Conservation (phyloP, 2,888 invertebrate genomes). For the Mycogona germanica region DNA sequence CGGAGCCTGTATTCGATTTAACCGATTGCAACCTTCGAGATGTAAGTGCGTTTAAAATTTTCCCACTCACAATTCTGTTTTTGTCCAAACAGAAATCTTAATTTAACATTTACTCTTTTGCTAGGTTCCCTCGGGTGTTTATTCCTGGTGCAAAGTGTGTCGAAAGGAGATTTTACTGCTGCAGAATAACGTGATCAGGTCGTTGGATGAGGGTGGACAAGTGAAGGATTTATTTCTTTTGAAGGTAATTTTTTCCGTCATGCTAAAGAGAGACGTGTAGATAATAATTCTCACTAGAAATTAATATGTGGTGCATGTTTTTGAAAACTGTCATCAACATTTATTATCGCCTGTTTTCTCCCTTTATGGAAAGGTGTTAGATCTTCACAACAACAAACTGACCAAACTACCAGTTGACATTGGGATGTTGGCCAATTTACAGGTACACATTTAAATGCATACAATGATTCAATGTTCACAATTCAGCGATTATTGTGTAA, state of each 20-base stretch:
- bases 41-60: constrained; percentile 7
- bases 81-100: neutral
- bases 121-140: constrained; percentile 19
- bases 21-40: constrained; percentile 13
- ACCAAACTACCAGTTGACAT: constrained; percentile 13
- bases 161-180: constrained; percentile 15
- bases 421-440: constrained; percentile 3
- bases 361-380: constrained; percentile 19
- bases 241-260: neutral
- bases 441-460: constrained; percentile 3
- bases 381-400: constrained; percentile 16
- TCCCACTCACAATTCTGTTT: too few relatives aligned
- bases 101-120: neutral
- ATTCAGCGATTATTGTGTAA: neutral
- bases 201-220: constrained; percentile 16
- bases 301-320: too few relatives aligned
- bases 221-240: constrained; percentile 15
- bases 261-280: neutral
- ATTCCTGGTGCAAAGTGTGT: constrained; percentile 19
- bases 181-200: constrained; percentile 14
- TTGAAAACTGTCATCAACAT: neutral
- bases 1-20: constrained; percentile 18
- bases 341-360: neutral
- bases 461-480: too few relatives aligned
- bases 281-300: neutral